Conservation (phyloP, 23 tunicate genomes). For the Trididemnum clinides region DNA sequence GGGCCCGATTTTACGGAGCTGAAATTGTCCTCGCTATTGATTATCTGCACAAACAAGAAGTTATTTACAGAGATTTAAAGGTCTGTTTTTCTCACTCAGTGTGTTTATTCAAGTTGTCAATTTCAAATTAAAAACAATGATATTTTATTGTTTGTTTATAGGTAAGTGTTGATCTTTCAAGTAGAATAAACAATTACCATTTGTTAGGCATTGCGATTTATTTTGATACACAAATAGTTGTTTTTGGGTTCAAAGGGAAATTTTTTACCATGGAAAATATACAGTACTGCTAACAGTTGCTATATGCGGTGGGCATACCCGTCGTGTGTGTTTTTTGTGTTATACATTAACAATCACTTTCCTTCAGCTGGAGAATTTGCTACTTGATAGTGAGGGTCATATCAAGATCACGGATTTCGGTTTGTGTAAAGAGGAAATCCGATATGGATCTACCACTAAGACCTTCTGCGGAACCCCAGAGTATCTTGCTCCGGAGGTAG, state of each 20-base stretch:
- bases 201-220: no score
- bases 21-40: conserved; percentile 84
- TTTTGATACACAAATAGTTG: no score
- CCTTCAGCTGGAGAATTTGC: conserved; percentile 79
- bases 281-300: no score
- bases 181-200: no score
- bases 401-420: conserved; percentile 98
- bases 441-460: conserved; percentile 65
- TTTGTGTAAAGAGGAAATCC: conserved; percentile 83
- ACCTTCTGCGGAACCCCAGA: conserved; percentile 99
- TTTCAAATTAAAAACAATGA: no score
- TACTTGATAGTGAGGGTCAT: conserved; percentile 97
- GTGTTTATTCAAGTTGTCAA: no score
- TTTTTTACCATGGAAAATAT: no score
- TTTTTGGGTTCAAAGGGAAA: no score
- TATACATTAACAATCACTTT: neutral
- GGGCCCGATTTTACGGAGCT: conserved; percentile 94
- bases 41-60: conserved; percentile 90
- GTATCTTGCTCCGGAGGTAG: conserved; percentile 97
- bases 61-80: conserved; percentile 95
- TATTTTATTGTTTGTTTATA: no score
- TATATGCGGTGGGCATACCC: no score
- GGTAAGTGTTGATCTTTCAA: no score
- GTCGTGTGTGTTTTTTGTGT: neutral
- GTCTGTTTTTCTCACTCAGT: no score